A percentile compares a stretch with the other conserved stretches of the same genome.
Evolutionary conservation across 2,888 invertebrate species (phyloP).

Genomic region (Clostera curtula): DNA sequence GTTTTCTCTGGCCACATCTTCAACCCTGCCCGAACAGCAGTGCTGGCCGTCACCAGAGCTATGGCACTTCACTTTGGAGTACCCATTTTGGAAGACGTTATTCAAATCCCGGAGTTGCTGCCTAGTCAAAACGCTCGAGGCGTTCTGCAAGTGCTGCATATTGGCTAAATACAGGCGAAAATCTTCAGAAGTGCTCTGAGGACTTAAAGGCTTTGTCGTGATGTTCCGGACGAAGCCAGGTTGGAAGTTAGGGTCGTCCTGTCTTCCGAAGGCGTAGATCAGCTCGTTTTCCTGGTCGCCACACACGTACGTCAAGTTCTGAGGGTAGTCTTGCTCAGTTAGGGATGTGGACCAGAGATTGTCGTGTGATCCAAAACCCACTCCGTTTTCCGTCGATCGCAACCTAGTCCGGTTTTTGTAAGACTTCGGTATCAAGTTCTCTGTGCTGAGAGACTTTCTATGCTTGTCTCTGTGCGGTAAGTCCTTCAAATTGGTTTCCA

Average conservation of each 20-base stretch:
- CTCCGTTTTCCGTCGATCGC: constrained; percentile 41
- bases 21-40: constrained; percentile 49
- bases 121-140: constrained; percentile 77
- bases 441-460: constrained; percentile 76
- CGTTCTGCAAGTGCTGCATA: constrained; percentile 82
- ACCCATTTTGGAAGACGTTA: constrained; percentile 74
- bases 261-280: constrained; percentile 62
- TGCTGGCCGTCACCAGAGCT: constrained; percentile 42
- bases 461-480: constrained; percentile 54
- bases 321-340: constrained; percentile 48
- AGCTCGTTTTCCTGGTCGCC: constrained; percentile 70
- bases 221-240: constrained; percentile 68
- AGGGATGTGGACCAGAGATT: constrained; percentile 67
- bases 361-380: constrained; percentile 65
- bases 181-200: constrained; percentile 80
- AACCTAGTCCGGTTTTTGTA: constrained; percentile 54
- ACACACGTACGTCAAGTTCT: constrained; percentile 58
- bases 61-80: constrained; percentile 59
- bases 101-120: constrained; percentile 76
- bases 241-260: constrained; percentile 52
- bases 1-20: constrained; percentile 43
- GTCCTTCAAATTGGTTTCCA: constrained; percentile 52
- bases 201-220: constrained; percentile 79
- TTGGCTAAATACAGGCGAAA: constrained; percentile 82
- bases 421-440: constrained; percentile 73